Conservation (phyloP, 1,140 invertebrate genomes). For the Spodoptera frugiperda region DNA sequence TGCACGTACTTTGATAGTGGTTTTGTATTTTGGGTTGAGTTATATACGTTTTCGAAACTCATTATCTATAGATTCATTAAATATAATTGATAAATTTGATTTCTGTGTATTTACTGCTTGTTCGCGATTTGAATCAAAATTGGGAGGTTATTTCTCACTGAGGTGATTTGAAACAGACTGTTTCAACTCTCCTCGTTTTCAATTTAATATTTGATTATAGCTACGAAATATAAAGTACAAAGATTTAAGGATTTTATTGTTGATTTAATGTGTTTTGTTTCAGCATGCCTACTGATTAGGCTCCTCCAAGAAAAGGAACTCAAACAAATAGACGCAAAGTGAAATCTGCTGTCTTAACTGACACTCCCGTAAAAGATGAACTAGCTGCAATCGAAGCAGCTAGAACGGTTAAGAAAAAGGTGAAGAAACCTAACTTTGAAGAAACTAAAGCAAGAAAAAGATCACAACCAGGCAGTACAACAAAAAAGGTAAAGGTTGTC, state of each 20-base stretch:
- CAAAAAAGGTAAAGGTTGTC: too few relatives aligned
- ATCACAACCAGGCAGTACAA: too few relatives aligned
- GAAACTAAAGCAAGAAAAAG: too few relatives aligned
- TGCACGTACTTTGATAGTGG: constrained; percentile 48
- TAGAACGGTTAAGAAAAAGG: too few relatives aligned
- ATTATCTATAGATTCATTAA: constrained; percentile 41
- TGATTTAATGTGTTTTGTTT: constrained; percentile 27
- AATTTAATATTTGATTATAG: constrained; percentile 48
- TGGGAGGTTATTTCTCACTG: constrained; percentile 49
- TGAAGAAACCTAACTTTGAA: too few relatives aligned
- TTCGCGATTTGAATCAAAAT: constrained; percentile 47
- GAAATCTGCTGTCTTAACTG: too few relatives aligned
- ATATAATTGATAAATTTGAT: constrained; percentile 47
- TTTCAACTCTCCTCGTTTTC: constrained; percentile 56
- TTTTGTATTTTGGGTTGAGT: constrained; percentile 50
- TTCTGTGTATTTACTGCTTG: constrained; percentile 48
- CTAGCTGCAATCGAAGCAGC: too few relatives aligned
- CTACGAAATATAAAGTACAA: too few relatives aligned
- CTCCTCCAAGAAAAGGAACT: too few relatives aligned
- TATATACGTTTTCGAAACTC: constrained; percentile 48
- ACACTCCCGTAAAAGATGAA: too few relatives aligned
- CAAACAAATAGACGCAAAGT: too few relatives aligned
- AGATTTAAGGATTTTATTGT: too few relatives aligned
- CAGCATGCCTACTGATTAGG: constrained; percentile 50
- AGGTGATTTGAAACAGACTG: constrained; percentile 55